Evolutionary conservation across 37 sponge, comb jelly and placozoan genomes (phyloP).

Genomic region (Petrosia ficiformis): DNA sequence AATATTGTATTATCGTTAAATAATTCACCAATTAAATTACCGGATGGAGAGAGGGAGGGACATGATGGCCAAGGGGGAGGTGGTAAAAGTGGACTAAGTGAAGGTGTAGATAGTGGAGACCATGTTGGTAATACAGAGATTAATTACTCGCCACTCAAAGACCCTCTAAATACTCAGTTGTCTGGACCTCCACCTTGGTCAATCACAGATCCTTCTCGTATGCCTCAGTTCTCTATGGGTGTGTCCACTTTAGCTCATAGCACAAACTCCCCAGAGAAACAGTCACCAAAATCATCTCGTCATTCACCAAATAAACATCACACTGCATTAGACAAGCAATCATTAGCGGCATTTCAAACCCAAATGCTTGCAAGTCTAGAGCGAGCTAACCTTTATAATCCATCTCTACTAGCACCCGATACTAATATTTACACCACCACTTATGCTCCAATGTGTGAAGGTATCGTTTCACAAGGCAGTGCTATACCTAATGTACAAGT

Average conservation of each 20-base stretch:
- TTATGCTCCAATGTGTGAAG: no score
- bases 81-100: no score
- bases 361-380: neutral
- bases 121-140: neutral
- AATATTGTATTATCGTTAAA: no score
- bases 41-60: neutral
- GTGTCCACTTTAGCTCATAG: neutral
- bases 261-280: neutral
- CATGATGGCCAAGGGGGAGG: no score
- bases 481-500: conserved; percentile 1
- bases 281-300: neutral
- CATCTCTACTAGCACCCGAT: neutral
- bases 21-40: neutral
- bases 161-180: neutral
- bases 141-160: no score
- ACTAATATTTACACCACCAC: neutral
- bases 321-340: neutral
- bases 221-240: neutral
- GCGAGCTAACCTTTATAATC: neutral
- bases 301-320: neutral
- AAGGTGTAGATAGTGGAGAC: neutral
- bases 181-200: neutral
- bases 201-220: neutral
- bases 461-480: neutral
- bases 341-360: neutral